These are phyloP conservation scores for Thalassophryne amazonica DNA, from an alignment of 2,797 vertebrate genomes.

Conservation along the genomic window DNA sequence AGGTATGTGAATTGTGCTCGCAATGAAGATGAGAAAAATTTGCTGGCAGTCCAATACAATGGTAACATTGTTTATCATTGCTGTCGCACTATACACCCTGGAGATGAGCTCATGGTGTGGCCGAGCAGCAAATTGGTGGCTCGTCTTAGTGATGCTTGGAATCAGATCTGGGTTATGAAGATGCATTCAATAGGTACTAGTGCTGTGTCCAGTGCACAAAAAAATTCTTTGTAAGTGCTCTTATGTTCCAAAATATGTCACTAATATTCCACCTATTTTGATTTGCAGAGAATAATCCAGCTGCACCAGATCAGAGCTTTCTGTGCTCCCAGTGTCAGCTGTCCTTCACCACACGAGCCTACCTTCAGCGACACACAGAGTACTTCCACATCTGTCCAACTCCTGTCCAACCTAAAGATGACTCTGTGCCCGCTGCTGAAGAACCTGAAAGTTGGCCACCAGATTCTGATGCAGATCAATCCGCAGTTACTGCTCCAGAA, in stretches of 20 bases:
- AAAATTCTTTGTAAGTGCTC: too few species aligned
- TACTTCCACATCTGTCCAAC: slow-evolving; percentile 61
- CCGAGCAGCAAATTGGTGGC: slow-evolving; percentile 83
- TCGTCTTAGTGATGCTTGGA: slow-evolving; percentile 65
- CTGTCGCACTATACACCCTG: slow-evolving; percentile 83
- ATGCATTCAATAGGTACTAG: slow-evolving; percentile 57
- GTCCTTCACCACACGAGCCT: slow-evolving; percentile 73
- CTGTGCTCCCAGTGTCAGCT: slow-evolving; percentile 69
- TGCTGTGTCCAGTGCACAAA: too few species aligned
- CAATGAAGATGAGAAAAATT: slow-evolving; percentile 87
- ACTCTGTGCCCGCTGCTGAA: slow-evolving; percentile 7
- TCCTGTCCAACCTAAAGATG: slow-evolving; percentile 8
- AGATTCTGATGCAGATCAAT: not conserved
- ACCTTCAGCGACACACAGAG: slow-evolving; percentile 70
- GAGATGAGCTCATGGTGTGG: slow-evolving; percentile 93
- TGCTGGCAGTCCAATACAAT: slow-evolving; percentile 91
- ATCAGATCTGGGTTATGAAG: slow-evolving; percentile 68
- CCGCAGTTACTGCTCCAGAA: too few species aligned
- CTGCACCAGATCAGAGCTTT: slow-evolving; percentile 45
- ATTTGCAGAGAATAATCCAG: slow-evolving; percentile 38
- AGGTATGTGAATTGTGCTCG: slow-evolving; percentile 91
- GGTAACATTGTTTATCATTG: slow-evolving; percentile 91
- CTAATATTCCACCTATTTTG: not conserved
- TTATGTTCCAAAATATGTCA: too few species aligned
- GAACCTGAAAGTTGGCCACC: slow-evolving; percentile 4